These are phyloP conservation scores for Brenthis ino DNA, from an alignment of 2,888 invertebrate genomes.

Conservation along the genomic window DNA sequence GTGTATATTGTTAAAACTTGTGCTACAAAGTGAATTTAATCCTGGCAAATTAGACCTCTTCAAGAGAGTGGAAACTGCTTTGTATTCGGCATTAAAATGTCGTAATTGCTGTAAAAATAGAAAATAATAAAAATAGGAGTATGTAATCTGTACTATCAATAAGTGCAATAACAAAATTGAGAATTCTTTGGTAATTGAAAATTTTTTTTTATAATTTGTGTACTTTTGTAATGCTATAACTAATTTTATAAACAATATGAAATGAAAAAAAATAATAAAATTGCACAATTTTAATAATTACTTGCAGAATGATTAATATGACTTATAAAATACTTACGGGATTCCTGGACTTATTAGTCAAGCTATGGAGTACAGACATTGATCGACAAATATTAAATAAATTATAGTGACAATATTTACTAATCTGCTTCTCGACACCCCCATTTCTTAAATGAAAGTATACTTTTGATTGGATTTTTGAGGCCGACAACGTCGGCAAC, in stretches of 20 bases:
- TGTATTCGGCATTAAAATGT: slow-evolving; percentile 77
- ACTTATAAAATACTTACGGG: slow-evolving; percentile 56
- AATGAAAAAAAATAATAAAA: not conserved
- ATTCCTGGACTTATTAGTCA: slow-evolving; percentile 58
- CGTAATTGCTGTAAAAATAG: slow-evolving; percentile 52
- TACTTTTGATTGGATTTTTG: slow-evolving; percentile 62
- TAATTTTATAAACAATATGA: too few species aligned
- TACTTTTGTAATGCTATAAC: too few species aligned
- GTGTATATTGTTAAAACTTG: slow-evolving; percentile 51
- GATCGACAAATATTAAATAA: slow-evolving; percentile 64
- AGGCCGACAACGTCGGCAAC: slow-evolving; percentile 60
- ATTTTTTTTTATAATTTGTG: too few species aligned
- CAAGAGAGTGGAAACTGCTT: slow-evolving; percentile 79
- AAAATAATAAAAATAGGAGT: not conserved
- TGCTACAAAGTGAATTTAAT: slow-evolving; percentile 50
- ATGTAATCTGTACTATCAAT: not conserved
- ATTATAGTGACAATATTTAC: slow-evolving; percentile 53
- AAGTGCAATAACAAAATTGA: too few species aligned
- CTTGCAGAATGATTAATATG: not conserved
- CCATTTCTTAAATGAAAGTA: slow-evolving; percentile 50
- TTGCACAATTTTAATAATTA: slow-evolving; percentile 39
- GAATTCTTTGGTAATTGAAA: too few species aligned
- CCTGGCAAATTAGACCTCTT: slow-evolving; percentile 76
- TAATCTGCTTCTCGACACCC: slow-evolving; percentile 51
- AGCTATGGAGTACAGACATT: slow-evolving; percentile 60